Evolutionary conservation across 2,888 invertebrate genomes (phyloP), one percentile per base, ranked within the genome.

Genomic region (Synanthedon vespiformis): DNA sequence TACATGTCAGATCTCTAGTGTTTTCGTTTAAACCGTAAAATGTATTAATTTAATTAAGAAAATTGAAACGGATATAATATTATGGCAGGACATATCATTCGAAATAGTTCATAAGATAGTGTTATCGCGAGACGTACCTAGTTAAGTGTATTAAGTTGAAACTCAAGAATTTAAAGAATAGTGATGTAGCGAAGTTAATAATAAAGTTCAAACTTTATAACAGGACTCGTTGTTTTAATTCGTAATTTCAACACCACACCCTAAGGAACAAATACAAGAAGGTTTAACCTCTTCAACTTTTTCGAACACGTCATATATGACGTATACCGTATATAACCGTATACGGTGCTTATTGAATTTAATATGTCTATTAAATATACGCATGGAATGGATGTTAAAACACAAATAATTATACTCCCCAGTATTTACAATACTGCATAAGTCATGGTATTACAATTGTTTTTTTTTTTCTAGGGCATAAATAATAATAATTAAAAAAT

Each of bases 91-190:
- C 79, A 83, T 83, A 84, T 83, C 77, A 82, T 77, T 81, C 65
- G 72, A 73, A 68, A 68, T 80, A 81, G 73, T 71, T 67, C 69
- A 62, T 80, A 84, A 77, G 77, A 74, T 82, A 83, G 77, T 85
- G 83, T 84, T 82, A 80, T 81, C 80, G 81, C 75, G 77, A 74
- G 80, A 82, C 79, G 78, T 84, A 84, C 74, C 76, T 82, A 84
- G 77, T 69, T 84, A 85, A 82, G 80, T 81, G 77, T 77, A 70
- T 66, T 84, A 82, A 85, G 86, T 75, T 79, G 75, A 74, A 80
- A 83, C 79, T 81, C 78, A 77, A 82, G 80, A 85, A 81, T 81
- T 83, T 81, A 81, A 83, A 77, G 68, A 76, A 72, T 80, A 83
- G 80, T 79, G 80, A 82, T 80, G 81, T 80, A 82, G 74, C 68